Conservation (phyloP, 64 coral and sea anemone species). For the Pocillopora verrucosa region DNA sequence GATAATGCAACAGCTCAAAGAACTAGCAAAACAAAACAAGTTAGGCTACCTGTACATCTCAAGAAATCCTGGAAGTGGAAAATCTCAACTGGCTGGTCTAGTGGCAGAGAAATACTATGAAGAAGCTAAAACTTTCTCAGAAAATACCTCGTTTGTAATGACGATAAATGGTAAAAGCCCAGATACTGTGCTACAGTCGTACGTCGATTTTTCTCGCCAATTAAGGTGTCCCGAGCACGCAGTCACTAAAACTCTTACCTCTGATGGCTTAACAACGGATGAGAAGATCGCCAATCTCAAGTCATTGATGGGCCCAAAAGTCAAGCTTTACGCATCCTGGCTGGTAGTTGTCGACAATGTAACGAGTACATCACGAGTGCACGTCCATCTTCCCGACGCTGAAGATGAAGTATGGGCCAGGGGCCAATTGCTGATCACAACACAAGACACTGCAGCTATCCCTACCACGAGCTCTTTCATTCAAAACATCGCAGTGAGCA, state of each 20-base stretch:
- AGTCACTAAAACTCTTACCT: neutral
- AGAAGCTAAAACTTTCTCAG: neutral
- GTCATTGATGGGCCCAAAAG: neutral
- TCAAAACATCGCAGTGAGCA: neutral
- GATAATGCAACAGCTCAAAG: too few relatives aligned
- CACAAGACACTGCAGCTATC: conserved; percentile 15
- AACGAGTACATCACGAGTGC: neutral
- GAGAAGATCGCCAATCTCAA: neutral
- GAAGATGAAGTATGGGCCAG: neutral
- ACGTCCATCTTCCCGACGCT: neutral
- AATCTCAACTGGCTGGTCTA: conserved; percentile 15
- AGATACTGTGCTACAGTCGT: neutral
- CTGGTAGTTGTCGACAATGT: conserved; percentile 36
- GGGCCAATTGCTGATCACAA: conserved; percentile 20
- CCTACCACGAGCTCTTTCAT: neutral
- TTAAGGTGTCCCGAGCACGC: conserved; percentile 2
- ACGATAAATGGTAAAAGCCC: conserved; percentile 13
- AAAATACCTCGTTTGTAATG: neutral
- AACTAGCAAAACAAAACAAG: neutral
- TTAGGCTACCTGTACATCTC: conserved; percentile 4
- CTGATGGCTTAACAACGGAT: neutral
- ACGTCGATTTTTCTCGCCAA: neutral
- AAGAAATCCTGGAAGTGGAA: conserved; percentile 38
- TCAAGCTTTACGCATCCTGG: conserved; percentile 4
- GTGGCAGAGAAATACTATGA: neutral